phyloP scores from a whole-genome alignment of 2,113 vertebrate species.

The Cottus gobio region DNA sequence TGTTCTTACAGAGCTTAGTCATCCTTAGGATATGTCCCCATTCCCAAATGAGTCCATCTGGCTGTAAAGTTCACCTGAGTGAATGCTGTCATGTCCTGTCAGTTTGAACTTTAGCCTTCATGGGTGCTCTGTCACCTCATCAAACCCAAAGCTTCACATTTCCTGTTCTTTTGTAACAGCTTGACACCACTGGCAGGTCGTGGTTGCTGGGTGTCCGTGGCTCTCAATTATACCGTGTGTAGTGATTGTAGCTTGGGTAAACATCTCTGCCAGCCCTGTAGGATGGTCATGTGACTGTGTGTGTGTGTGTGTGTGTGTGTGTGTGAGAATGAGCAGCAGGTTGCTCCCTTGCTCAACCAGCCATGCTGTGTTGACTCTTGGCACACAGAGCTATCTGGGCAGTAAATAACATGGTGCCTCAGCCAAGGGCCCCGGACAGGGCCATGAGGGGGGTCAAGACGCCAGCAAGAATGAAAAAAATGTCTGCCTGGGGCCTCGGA shows the following conservation, averaged over 20 bases:
- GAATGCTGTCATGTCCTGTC: constrained; percentile 58
- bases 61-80: constrained; percentile 59
- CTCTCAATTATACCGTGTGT: constrained; percentile 36
- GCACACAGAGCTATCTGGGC: constrained; percentile 65
- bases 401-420: constrained; percentile 71
- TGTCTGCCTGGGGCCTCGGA: constrained; percentile 52
- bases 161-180: neutral
- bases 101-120: constrained; percentile 39
- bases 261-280: constrained; percentile 57
- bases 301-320: neutral
- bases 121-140: constrained; percentile 23
- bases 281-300: constrained; percentile 66
- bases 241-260: constrained; percentile 57
- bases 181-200: constrained; percentile 31
- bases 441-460: constrained; percentile 56
- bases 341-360: constrained; percentile 65
- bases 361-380: constrained; percentile 57
- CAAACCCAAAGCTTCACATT: constrained; percentile 27
- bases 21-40: constrained; percentile 55
- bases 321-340: constrained; percentile 48
- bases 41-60: constrained; percentile 51
- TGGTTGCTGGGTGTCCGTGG: constrained; percentile 9
- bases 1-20: constrained; percentile 31
- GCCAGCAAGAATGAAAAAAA: constrained; percentile 44
- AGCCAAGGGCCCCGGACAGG: constrained; percentile 46